phyloP scores from a whole-genome alignment of 30 jellyfish, hydroid and myxozoan genomes.

The Phacellophora camtschatica region DNA sequence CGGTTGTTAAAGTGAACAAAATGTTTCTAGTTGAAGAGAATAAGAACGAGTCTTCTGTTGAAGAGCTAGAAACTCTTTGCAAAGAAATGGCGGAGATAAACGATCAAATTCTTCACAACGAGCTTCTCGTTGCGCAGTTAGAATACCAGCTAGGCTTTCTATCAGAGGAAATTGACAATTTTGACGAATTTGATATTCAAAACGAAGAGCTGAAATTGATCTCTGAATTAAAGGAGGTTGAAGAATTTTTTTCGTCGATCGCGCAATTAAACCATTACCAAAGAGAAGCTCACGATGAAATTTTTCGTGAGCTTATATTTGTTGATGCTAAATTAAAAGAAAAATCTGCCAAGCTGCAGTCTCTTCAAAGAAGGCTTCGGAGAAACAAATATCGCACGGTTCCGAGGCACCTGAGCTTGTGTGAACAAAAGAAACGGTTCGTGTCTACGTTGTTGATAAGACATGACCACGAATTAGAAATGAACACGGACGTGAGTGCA shows the following conservation, averaged over 20 bases:
- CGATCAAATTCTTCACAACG: constrained; percentile 23
- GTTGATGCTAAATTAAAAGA: constrained; percentile 6
- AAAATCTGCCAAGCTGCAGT: background rate
- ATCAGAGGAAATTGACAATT: constrained; percentile 7
- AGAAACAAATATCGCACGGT: background rate
- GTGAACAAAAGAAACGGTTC: background rate
- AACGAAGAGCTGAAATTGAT: constrained; percentile 25
- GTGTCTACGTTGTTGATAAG: background rate
- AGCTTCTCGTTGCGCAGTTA: constrained; percentile 29
- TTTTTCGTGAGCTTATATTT: background rate
- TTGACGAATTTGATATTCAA: constrained; percentile 26
- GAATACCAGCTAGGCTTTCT: constrained; percentile 36
- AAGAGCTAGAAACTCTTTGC: background rate
- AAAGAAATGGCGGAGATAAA: background rate
- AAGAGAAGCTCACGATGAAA: constrained; percentile 17
- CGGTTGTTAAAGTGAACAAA: no score
- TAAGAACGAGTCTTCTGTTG: background rate
- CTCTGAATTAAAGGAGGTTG: constrained; percentile 30
- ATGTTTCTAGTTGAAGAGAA: background rate
- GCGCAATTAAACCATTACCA: constrained; percentile 38
- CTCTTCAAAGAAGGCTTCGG: constrained; percentile 2
- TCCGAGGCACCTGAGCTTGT: constrained; percentile 42
- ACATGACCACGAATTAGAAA: background rate
- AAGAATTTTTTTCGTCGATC: constrained; percentile 40
- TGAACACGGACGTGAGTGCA: background rate